Base-by-base conservation (phyloP, 1,140 invertebrate species). In the Bombus difficillimus region DNA sequence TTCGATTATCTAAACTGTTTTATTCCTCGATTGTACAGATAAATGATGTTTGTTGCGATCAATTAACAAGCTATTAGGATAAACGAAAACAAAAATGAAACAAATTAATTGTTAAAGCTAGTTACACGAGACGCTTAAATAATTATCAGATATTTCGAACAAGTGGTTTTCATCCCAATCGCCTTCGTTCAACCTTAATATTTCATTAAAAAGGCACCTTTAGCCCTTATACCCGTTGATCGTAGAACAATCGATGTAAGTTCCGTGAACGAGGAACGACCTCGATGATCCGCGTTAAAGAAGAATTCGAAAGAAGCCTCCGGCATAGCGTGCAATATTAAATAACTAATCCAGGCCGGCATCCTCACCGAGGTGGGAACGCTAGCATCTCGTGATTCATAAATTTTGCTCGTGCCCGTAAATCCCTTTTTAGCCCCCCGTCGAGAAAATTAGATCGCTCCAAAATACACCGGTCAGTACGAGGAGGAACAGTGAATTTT, bases 401-500 rank as follows among this genome's bases (percentile, higher is more conserved):
- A 81, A 68, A 85, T 85, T 81, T 53, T n/a, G 13, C 47, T 68
- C 39, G 41, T 3, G 69, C 18, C 15, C 25, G 59, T 43, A 81
- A 81, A 85, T 85, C 71, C 69, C 41, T 72, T 74, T 74, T 79
- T 59, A 25, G 9, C 25, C 13, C 28, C 3, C 8, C 59, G 28
- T 13, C 28, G 28, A 66, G 69, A 74, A 81, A 85, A 81, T 85
- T 85, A 74, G 69, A 85, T 85, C 71, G 9, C 18, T n/a, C 15
- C 34, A 28, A 73, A 84, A 81, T 66, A 25, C 37, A 74, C 8
- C 32, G 39, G 37, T 43, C 64, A 9, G 2, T 6, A n/a, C 28
- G 41, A 41, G 34, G 37, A 68, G 39, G 37, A n/a, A 39, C 53
- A 47, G 57, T 81, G 77, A 85, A 85, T 85, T 85, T 85, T 85